Evolutionary conservation across 2,797 vertebrate genomes (phyloP), one percentile per base, ranked within the genome.

Genomic region (Anguilla obscura): DNA sequence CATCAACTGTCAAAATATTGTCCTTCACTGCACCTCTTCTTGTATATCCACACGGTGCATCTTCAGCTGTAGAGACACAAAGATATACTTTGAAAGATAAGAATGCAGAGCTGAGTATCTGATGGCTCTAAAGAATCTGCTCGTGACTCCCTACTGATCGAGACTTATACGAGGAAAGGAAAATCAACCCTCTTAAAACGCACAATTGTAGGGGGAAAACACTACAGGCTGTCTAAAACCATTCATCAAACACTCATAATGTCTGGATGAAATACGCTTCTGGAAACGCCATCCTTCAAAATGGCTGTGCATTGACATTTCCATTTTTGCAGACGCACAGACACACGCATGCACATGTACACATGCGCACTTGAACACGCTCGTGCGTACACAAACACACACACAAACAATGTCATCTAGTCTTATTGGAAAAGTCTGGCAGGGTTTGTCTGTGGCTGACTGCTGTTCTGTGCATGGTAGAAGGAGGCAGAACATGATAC

Each of bases 241-340:
- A 87, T 89, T 86, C 60, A 87, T 89, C 88, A 89, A 9, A 5
- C 60, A 27, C 21, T 21, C 27, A 18, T 36, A 69, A 58, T 54
- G 71, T 86, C 84, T 86, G 88, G 40, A 48, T 33, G 60, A 87
- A 86, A 84, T 85, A 24, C 58, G 40, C 30, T 76, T 24, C 40
- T 71, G 82, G 50, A 89, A 87, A 56, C 18, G n/a, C 66, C 63
- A 89, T 89, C 56, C 54, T 89, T 89, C 86, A 87, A 50, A 56
- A 82, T 18, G 58, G 45, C 52, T 58, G 45, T 45, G 8, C 0
- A 56, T 40, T 80, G 71, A 86, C 56, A 16, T 88, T 88, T 86
- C 54, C 88, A 86, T 86, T 82, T 88, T 66, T 60, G 24, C 80
- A 30, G 76, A 60, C 80, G 52, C 52, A 27, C 82, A 52, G 18